Base-by-base conservation (phyloP, 2,888 invertebrate genomes). In the Xestia ashworthii region DNA sequence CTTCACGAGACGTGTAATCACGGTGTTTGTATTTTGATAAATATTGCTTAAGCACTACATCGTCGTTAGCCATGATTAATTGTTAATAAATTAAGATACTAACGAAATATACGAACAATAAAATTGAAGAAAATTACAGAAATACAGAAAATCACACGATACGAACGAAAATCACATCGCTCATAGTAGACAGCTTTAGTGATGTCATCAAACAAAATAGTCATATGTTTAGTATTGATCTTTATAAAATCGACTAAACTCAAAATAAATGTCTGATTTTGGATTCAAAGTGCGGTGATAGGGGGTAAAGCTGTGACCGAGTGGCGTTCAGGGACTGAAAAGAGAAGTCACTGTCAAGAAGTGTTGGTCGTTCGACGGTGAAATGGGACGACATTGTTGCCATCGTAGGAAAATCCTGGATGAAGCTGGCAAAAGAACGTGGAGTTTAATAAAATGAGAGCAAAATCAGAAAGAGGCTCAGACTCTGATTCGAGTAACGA, bases 21-120 rank as follows among this genome's bases (percentile, higher is more conserved):
- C 95, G 93, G 89, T 96, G 93, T 91, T 96, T 96, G 89, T 97
- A 97, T 87, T 96, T 96, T 1, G 93, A 90, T 71, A 97, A 85
- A 90, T 93, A 96, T 83, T 95, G 94, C 87, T 94, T 97, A 73
- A 97, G 83, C 75, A 94, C 92, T 69, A 82, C 91, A 81, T 97
- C 96, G 81, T 97, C 96, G 88, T 95, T 95, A 77, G 96, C 95
- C 96, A 96, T 96, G 74, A 84, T 92, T 87, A 76, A 71, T 71
- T 71, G 48, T 58, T 73, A 71, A 60, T 66, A 76, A 41, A 76
- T 48, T 66, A 71, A 25, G 38, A 25, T 65, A 11, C 48, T 72
- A 75, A 78, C 69, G 55, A 82, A 76, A 74, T 67, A 73, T 74
- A 60, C 67, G 53, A 74, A 32, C 72, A 32, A 32, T 32, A 32